Evolutionary conservation across 2,888 invertebrate genomes (phyloP), one percentile per base, ranked within the genome.

Genomic region (Cryptophagus acutangulus): DNA sequence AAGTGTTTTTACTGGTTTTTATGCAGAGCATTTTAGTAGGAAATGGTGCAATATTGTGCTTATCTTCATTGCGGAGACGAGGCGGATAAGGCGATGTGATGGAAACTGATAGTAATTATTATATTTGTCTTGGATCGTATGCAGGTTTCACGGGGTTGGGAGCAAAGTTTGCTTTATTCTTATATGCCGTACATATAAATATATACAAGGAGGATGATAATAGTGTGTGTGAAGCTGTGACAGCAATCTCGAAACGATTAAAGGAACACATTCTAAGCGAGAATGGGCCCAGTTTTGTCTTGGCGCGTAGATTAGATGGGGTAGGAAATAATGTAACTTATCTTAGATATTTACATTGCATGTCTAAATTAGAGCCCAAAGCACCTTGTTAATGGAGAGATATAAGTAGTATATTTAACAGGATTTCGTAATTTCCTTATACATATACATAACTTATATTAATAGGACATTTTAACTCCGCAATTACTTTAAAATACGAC

Each of bases 351-450:
- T 62, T 62, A 62, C 58, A 60, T 57, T 52, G 52, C 52, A 52
- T 51, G 55, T 55, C 54, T 59, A 59, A 57, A 58, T 60, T 60
- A 58, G 49, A 51, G 52, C 56, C 58, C 51, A 55, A 55, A 59
- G 58, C 56, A 59, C 60, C 57, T 57, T 59, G 60, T 59, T 60
- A 62, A 62, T 60, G 57, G 59, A 57, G 55, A 60, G 52, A 53
- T 54, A 51, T 53, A 53, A 53, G 53, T 56, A 55, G 56, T 55
- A 57, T 55, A 55, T 55, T 57, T 54, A 56, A 55, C 46, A 51
- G 53, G 54, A 55, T 56, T 55, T 53, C 40, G 54, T 51, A 56
- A 56, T 56, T 56, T 53, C 53, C 54, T 50, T 54, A 52, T n/a
- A n/a, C 51, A 54, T 51, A 49, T 52, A 54, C 54, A 55, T 55